Base-by-base conservation (phyloP, 2,888 invertebrate species). In the Drosophila seclusa region DNA sequence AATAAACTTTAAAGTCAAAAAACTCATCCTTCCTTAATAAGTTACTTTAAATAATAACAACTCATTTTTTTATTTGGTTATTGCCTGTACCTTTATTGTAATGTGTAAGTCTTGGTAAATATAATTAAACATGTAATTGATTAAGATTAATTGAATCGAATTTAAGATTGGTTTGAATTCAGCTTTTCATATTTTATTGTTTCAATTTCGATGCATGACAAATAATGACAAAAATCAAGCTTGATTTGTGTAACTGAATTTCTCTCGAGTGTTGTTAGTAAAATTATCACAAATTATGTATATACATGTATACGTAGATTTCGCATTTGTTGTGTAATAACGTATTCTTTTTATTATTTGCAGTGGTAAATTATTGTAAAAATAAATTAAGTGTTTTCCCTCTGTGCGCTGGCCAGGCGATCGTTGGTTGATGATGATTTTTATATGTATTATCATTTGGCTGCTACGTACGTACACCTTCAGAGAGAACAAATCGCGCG, bases 281-380 rank as follows among this genome's bases (percentile, higher is more conserved):
- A 85, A 85, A 81, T 87, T 78, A 89, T 84, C 85, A 89, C 84
- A 89, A 87, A 86, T 73, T 84, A 86, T 89, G 73, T 81, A 80
- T 86, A 53, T 34, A 36, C 32, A 32, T 54, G 36, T 45, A 45
- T 55, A 83, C 68, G 60, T 65, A 70, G 64, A 68, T 65, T 72
- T 74, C 74, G 66, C 21, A 52, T 73, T 80, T 74, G 16, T 21
- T 78, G 67, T 80, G 82, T 66, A 73, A 70, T 54, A 80, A 24
- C 11, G 45, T 45, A 24, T 67, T 70, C 63, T 71, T 70, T 42
- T 73, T 76, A 76, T 77, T 87, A 83, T 85, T 86, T 72, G 29
- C 73, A 60, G 52, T 68, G 60, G 49, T 55, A 54, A 54, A 76
- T 80, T 45, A 58, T 68, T 66, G 52, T 67, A 76, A 65, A 59